These are phyloP conservation scores for Patella pellucida DNA, from an alignment of 2,888 invertebrate species.

Conservation along the genomic window DNA sequence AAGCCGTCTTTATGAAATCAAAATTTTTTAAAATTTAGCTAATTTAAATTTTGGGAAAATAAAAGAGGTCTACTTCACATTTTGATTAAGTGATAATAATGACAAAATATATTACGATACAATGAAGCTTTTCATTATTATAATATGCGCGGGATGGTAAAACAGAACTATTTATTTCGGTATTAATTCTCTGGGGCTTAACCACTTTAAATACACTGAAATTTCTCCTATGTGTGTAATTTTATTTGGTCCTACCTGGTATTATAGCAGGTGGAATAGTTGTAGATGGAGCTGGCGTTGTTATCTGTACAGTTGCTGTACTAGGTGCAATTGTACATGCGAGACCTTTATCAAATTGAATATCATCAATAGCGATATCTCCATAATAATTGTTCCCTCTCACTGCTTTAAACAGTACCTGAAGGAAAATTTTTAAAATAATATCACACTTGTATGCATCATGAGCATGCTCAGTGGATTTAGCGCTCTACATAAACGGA, in stretches of 20 bases:
- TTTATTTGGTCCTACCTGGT: not conserved
- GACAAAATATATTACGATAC: too few species aligned
- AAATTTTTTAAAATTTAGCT: not conserved
- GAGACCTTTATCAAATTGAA: conserved; percentile 39
- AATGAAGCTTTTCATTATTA: too few species aligned
- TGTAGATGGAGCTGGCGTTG: not conserved
- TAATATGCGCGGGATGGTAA: too few species aligned
- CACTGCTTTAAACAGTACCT: conserved; percentile 53
- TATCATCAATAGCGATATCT: conserved; percentile 56
- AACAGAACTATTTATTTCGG: too few species aligned
- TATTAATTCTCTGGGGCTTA: too few species aligned
- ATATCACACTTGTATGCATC: too few species aligned
- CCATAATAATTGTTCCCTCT: conserved; percentile 43
- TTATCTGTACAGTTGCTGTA: not conserved
- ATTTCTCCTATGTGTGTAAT: too few species aligned
- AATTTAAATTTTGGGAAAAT: not conserved
- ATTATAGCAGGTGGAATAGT: not conserved
- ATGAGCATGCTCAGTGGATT: too few species aligned
- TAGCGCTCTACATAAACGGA: too few species aligned
- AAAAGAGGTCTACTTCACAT: too few species aligned
- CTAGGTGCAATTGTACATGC: not conserved
- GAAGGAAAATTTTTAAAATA: not conserved
- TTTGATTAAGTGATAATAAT: too few species aligned
- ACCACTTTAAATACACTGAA: too few species aligned
- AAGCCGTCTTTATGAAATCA: conserved; percentile 34